Evolutionary conservation across 2,797 vertebrate species (phyloP), one percentile per base, ranked within the genome.

Genomic region (Syndactyla subalaris): DNA sequence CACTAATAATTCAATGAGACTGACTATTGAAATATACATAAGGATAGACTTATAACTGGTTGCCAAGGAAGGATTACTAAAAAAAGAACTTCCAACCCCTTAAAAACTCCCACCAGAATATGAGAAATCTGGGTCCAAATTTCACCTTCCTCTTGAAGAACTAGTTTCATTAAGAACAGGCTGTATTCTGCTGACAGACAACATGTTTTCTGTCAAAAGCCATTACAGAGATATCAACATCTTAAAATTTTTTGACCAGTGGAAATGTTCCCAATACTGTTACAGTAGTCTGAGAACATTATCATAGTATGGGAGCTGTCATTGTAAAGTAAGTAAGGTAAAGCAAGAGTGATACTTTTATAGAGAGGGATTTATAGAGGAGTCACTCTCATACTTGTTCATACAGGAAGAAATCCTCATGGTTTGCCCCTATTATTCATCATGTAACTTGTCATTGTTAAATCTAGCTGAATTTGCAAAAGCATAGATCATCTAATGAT

Each of bases 71-170:
- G 24, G 58, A 70, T 32, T 58, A 24, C 4, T 8, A 27, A 66
- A 85, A 58, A 7, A 10, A 61, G 26, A 43, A 17, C 2, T 34
- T 3, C 5, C 32, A 49, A 7, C 2, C 2, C 6, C 9, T 8
- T 5, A 8, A 29, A 61, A 22, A 32, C 16, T 3, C 8, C 7
- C 9, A 78, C 4, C 5, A 45, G 52, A 71, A 14, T n/a, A 49
- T 30, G 13, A 82, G 26, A n/a, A 91, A 61, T 51, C 34, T 23
- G 27, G 30, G 12, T 15, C 13, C 13, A 48, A n/a, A 32, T 38
- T 67, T 55, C 36, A 45, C 8, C 4, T 62, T 13, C 8, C 5
- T 61, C 19, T 59, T 2, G 1, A 63, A 34, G 19, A 63, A 14
- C 12, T 85, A 23, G 1, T 80, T 94, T 73, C 16, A 30, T 79